Evolutionary conservation across 2,113 vertebrate species (phyloP).

Genomic region (Catharus minimus): DNA sequence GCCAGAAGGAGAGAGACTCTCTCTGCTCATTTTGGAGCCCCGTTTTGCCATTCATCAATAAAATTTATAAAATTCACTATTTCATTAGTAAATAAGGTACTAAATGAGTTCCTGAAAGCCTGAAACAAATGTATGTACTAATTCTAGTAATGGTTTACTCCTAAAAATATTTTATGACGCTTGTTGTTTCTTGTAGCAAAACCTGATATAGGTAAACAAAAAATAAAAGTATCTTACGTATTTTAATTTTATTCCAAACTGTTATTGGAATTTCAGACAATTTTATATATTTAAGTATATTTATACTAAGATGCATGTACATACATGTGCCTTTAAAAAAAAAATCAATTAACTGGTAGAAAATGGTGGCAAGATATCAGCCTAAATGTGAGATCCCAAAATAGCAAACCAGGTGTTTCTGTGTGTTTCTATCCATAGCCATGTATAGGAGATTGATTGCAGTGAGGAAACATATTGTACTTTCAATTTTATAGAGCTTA

Average conservation of each 20-base stretch:
- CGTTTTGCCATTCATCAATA: not conserved
- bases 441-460: not conserved
- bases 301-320: accelerated
- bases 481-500: conserved; percentile 13
- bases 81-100: not conserved
- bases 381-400: not conserved
- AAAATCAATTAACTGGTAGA: not conserved
- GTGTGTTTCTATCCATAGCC: not conserved
- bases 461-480: not conserved
- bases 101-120: not conserved
- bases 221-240: accelerated
- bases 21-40: not conserved
- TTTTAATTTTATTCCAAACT: not conserved
- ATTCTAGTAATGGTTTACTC: not conserved
- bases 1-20: not conserved
- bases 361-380: not conserved
- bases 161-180: not conserved
- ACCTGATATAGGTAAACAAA: not conserved
- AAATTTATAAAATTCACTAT: not conserved
- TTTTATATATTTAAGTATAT: not conserved
- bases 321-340: not conserved
- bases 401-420: not conserved
- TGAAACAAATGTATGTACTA: not conserved
- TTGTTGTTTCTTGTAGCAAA: not conserved
- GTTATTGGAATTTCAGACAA: not conserved